Evolutionary conservation across 2,888 invertebrate genomes (phyloP), one percentile per base, ranked within the genome.

Genomic region (Cyclophora punctaria): DNA sequence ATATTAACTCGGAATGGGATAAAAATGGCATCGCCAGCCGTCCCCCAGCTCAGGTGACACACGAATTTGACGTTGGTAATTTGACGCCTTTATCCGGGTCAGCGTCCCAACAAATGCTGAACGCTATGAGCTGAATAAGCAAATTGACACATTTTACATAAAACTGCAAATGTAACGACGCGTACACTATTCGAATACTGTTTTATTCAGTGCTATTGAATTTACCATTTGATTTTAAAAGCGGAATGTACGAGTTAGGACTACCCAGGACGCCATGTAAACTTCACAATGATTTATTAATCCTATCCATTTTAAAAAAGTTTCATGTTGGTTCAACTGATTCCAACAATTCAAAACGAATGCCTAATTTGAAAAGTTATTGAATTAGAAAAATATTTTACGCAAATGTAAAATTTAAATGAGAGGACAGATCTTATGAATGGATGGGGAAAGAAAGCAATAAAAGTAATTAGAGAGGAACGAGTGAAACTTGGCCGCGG

Each of bases 61-160:
- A 65, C 71, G 79, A 81, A 79, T 80, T 80, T 81, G 80, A 83
- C 82, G 79, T 73, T 73, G 74, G 81, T 80, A 81, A 83, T 83
- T 81, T 81, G 82, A 82, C 74, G 80, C 79, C 75, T 81, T 81
- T 83, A 83, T 83, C 79, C 79, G 78, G 81, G 77, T 78, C 78
- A 75, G 71, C 73, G 73, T 77, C 67, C 67, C 68, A 64, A 75
- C 78, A 78, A 81, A 80, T 75, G 69, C 68, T 65, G 69, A 69
- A 69, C 70, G 71, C 65, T 51, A 48, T 44, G 65, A 61, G 62
- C 63, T 56, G 71, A 71, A 75, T 72, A 70, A 68, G 64, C 60
- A 58, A 66, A 67, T 70, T 67, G 63, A 63, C 67, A 68, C 74
- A 67, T 69, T 79, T 78, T 75, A 71, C 75, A 78, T 78, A 75